These are phyloP conservation scores for Eubucco bourcierii DNA, from an alignment of 2,113 vertebrate genomes.

Conservation along the genomic window DNA sequence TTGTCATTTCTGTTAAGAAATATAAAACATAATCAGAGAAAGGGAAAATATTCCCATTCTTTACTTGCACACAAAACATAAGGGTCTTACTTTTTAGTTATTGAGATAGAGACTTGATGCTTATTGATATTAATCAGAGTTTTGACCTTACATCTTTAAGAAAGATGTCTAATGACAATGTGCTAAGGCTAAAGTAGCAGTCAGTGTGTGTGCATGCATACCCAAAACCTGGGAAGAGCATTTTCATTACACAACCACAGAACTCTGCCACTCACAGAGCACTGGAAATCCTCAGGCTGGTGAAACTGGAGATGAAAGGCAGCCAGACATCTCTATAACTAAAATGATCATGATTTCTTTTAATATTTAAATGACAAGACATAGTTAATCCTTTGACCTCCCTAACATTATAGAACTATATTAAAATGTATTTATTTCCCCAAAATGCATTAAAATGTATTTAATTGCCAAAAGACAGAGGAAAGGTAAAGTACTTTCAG, in stretches of 20 bases:
- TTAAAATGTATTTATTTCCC: background rate
- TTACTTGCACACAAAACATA: background rate
- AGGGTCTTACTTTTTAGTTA: background rate
- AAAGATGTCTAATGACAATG: background rate
- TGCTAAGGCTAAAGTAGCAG: background rate
- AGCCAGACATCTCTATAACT: background rate
- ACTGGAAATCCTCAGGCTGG: background rate
- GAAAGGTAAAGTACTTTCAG: conserved; percentile 25
- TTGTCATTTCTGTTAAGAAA: background rate
- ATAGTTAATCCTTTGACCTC: conserved; percentile 13
- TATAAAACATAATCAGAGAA: background rate
- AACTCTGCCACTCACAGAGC: background rate
- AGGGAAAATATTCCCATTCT: background rate
- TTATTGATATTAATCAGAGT: background rate
- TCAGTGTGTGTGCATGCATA: background rate
- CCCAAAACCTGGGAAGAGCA: background rate
- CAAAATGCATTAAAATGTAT: conserved; percentile 13
- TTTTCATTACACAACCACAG: background rate
- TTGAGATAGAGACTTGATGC: background rate
- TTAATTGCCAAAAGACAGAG: background rate
- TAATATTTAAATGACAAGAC: conserved; percentile 9
- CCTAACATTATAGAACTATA: background rate
- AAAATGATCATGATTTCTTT: conserved; percentile 18
- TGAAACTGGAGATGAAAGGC: background rate
- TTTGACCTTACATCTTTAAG: background rate